These are phyloP conservation scores for Osmoderma eremita DNA, from an alignment of 2,888 invertebrate species.

Conservation along the genomic window DNA sequence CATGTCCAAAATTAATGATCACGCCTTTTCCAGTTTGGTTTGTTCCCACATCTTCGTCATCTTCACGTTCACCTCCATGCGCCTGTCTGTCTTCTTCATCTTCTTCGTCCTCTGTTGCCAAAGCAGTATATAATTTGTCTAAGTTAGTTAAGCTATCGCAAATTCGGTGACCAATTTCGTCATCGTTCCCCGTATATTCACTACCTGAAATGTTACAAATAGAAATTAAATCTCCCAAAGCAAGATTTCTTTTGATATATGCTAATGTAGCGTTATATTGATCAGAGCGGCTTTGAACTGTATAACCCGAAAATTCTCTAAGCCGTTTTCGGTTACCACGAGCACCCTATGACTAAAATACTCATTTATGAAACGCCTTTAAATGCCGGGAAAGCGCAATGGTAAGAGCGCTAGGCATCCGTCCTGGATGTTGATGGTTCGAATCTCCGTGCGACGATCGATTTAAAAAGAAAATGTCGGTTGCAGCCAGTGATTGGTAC, in stretches of 20 bases:
- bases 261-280: not conserved
- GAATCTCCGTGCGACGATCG: too few relatives aligned
- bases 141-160: not conserved
- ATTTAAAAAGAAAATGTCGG: too few relatives aligned
- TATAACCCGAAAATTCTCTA: constrained; percentile 8
- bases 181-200: constrained; percentile 4
- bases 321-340: not conserved
- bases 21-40: not conserved
- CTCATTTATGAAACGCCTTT: not conserved
- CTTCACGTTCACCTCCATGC: not conserved
- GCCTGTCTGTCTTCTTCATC: not conserved
- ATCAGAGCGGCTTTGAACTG: not conserved
- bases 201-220: not conserved
- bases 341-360: not conserved
- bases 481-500: too few relatives aligned
- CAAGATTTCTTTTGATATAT: not conserved
- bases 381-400: too few relatives aligned
- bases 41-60: not conserved
- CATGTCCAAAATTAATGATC: constrained; percentile 30
- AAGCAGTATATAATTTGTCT: not conserved
- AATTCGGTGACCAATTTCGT: constrained; percentile 3
- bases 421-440: too few relatives aligned
- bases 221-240: constrained; percentile 4
- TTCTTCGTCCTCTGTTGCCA: constrained; percentile 2
- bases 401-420: too few relatives aligned